Evolutionary conservation across 2,888 invertebrate genomes (phyloP).

Genomic region (Ormia ochracea): DNA sequence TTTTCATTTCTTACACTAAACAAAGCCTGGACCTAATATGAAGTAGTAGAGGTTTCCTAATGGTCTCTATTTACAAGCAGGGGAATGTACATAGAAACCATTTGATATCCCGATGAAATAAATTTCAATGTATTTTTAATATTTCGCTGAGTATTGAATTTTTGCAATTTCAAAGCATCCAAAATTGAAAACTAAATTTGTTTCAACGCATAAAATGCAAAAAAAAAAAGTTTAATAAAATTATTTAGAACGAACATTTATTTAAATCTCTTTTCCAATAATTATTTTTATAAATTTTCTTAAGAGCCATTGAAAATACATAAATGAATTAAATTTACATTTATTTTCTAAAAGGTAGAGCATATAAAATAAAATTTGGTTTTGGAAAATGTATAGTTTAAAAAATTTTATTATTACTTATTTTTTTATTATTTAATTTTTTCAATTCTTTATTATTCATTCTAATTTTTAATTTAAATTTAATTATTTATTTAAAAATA

Average conservation of each 20-base stretch:
- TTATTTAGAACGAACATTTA: constrained; percentile 59
- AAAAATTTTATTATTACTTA: neutral
- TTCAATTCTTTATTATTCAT: too few species aligned
- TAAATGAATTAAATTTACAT: constrained; percentile 25
- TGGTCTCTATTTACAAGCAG: too few species aligned
- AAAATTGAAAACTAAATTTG: too few species aligned
- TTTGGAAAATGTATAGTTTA: neutral
- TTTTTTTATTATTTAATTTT: neutral
- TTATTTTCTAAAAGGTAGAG: neutral
- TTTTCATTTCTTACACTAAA: too few species aligned
- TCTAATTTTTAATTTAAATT: too few species aligned
- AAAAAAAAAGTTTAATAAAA: neutral
- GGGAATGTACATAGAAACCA: too few species aligned
- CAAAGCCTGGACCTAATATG: too few species aligned
- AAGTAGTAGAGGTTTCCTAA: too few species aligned
- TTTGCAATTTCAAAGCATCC: neutral
- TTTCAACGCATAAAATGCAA: neutral
- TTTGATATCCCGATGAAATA: too few species aligned
- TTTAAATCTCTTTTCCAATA: constrained; percentile 5
- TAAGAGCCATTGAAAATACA: constrained; percentile 46
- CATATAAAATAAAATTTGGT: neutral
- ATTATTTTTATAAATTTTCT: constrained; percentile 2
- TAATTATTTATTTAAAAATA: too few species aligned
- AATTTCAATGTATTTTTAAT: too few species aligned
- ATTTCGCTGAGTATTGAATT: too few species aligned